Evolutionary conservation across 2,113 vertebrate genomes (phyloP).

Genomic region (Furnarius figulus): DNA sequence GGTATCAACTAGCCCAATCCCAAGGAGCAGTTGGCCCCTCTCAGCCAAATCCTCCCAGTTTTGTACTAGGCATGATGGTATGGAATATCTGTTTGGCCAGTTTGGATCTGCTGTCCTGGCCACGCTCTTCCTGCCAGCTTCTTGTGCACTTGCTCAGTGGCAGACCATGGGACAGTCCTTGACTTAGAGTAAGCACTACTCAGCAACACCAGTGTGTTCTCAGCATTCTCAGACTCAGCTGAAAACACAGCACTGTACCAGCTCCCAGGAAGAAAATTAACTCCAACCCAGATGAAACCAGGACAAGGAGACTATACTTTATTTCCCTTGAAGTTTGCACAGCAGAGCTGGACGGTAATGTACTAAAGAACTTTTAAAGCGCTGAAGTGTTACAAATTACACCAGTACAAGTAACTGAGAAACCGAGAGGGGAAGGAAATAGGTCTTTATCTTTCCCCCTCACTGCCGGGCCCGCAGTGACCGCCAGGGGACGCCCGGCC

Average conservation of each 20-base stretch:
- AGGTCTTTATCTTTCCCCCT: accelerated
- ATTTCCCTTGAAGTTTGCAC: not conserved
- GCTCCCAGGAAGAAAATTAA: not conserved
- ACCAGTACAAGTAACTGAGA: not conserved
- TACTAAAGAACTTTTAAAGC: not conserved
- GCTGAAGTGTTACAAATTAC: not conserved
- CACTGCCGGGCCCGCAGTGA: accelerated
- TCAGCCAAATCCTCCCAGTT: not conserved
- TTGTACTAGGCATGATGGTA: accelerated
- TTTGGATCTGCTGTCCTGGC: not conserved
- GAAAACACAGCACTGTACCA: not conserved
- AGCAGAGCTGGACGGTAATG: not conserved
- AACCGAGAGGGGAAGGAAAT: not conserved
- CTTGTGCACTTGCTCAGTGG: not conserved
- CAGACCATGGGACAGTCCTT: not conserved
- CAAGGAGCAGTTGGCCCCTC: not conserved
- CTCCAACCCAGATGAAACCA: not conserved
- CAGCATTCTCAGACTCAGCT: not conserved
- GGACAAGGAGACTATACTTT: not conserved
- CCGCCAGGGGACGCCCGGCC: not conserved
- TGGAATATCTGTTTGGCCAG: not conserved
- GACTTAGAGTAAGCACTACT: not conserved
- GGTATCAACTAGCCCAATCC: accelerated
- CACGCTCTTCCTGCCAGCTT: accelerated
- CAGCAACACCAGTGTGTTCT: not conserved